Evolutionary conservation across 2,888 invertebrate genomes (phyloP).

Genomic region (Cephalotes varians): DNA sequence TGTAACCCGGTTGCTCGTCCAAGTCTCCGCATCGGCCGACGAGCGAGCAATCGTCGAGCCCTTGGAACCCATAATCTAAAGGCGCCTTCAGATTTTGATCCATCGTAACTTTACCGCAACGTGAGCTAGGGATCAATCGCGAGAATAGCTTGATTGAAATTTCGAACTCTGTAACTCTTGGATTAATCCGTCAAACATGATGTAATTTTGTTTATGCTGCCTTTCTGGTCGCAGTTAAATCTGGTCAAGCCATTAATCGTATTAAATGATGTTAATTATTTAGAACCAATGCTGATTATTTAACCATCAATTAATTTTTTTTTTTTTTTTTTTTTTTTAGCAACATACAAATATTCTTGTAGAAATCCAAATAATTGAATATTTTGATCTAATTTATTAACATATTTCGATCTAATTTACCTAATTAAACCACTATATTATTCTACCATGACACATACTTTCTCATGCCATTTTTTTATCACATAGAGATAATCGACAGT

Average conservation of each 20-base stretch:
- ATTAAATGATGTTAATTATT: background rate
- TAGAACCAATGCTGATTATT: background rate
- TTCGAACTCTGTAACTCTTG: background rate
- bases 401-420: background rate
- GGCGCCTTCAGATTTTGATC: constrained; percentile 29
- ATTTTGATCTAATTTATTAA: background rate
- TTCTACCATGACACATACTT: background rate
- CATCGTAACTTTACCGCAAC: background rate
- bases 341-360: background rate
- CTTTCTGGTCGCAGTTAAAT: background rate
- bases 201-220: background rate
- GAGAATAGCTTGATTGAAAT: background rate
- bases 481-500: background rate
- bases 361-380: background rate
- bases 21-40: constrained; percentile 34
- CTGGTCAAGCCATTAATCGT: background rate
- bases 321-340: no score
- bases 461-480: background rate
- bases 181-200: background rate
- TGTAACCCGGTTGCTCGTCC: constrained; percentile 32
- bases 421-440: background rate
- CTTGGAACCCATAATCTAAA: constrained; percentile 44
- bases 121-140: background rate
- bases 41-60: constrained; percentile 32
- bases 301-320: background rate